Conservation (phyloP, 2,888 invertebrate species). For the Euphydryas editha region DNA sequence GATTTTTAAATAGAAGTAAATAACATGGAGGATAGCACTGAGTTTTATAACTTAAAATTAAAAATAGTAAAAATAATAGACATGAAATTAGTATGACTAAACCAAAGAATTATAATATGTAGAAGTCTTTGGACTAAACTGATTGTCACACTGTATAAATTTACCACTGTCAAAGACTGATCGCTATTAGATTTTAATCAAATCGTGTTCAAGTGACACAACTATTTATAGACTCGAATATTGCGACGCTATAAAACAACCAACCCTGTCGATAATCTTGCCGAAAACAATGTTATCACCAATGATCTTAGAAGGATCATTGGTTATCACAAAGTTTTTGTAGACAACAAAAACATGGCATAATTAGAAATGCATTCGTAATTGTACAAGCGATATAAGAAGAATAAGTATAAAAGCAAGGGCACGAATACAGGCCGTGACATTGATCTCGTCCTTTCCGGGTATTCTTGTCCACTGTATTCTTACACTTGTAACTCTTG, state of each 20-base stretch:
- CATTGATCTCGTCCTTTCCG: slow-evolving; percentile 22
- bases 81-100: slow-evolving; percentile 18
- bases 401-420: slow-evolving; percentile 2
- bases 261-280: slow-evolving; percentile 11
- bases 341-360: slow-evolving; percentile 19
- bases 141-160: slow-evolving; percentile 17
- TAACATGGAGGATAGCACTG: background rate
- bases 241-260: slow-evolving; percentile 8
- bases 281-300: slow-evolving; percentile 16
- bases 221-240: slow-evolving; percentile 20
- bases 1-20: background rate
- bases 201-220: slow-evolving; percentile 22
- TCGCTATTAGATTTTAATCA: slow-evolving; percentile 25
- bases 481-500: no score
- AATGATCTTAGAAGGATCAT: no score
- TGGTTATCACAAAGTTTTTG: slow-evolving; percentile 12
- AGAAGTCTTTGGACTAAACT: no score
- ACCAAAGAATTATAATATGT: no score
- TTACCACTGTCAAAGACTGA: slow-evolving; percentile 25
- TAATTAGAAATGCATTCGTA: background rate
- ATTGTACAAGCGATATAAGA: slow-evolving; percentile 7
- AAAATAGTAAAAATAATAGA: slow-evolving; percentile 15
- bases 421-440: slow-evolving; percentile 22
- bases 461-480: slow-evolving; percentile 15
- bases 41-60: slow-evolving; percentile 8